Conservation (phyloP, 2,113 vertebrate genomes). For the Sapajus apella region DNA sequence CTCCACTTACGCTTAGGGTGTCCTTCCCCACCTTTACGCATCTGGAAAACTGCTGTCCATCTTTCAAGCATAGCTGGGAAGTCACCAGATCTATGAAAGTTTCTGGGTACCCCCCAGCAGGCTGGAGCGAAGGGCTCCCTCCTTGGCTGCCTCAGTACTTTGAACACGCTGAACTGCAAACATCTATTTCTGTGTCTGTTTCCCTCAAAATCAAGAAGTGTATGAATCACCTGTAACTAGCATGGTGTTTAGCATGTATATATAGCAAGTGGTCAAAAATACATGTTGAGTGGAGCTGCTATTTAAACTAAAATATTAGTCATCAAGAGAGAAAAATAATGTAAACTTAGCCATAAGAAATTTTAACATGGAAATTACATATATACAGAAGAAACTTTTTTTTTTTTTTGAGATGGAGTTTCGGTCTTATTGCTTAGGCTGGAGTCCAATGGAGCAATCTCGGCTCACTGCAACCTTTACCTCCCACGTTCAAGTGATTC, state of each 20-base stretch:
- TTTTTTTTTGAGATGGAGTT: too few relatives aligned
- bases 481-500: too few relatives aligned
- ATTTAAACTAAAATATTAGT: constrained; percentile 10
- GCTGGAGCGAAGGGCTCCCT: neutral
- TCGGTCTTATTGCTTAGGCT: too few relatives aligned
- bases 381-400: neutral
- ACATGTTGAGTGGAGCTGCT: neutral
- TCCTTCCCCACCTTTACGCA: neutral
- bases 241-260: neutral
- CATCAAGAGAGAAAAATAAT: neutral
- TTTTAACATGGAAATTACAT: constrained; percentile 3
- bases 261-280: neutral
- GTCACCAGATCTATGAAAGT: neutral
- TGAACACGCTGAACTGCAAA: neutral
- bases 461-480: too few relatives aligned
- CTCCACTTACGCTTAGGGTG: neutral
- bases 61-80: neutral
- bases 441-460: too few relatives aligned
- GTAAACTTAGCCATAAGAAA: neutral
- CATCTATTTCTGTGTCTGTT: neutral
- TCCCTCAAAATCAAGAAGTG: neutral
- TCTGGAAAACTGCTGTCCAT: neutral
- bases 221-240: neutral
- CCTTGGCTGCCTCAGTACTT: neutral
- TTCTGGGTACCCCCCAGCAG: neutral